These are phyloP conservation scores for Tipula lateralis DNA, from an alignment of 2,888 invertebrate species.

Conservation along the genomic window DNA sequence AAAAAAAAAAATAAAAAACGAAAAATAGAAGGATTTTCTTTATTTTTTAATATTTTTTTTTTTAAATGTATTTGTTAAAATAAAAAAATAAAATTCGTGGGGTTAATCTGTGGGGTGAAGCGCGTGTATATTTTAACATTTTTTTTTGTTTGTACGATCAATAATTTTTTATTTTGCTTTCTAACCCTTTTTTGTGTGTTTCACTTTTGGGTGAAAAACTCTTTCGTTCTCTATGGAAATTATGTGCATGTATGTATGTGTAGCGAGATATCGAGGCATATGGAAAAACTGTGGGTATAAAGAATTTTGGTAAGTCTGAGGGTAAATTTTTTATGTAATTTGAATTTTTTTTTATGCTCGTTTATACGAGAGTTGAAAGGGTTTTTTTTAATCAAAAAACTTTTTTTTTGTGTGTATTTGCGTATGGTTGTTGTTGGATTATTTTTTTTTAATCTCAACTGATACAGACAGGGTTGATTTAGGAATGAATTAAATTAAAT, in stretches of 20 bases:
- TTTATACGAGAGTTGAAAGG: background rate
- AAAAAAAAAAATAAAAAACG: constrained; percentile 3
- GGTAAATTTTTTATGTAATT: constrained; percentile 24
- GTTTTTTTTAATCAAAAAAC: background rate
- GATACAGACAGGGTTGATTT: constrained; percentile 15
- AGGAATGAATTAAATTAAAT: constrained; percentile 1
- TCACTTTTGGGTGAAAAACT: background rate
- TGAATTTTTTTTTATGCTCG: background rate
- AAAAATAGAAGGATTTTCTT: background rate
- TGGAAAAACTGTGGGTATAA: background rate
- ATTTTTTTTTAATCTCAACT: background rate
- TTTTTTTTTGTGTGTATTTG: constrained; percentile 12
- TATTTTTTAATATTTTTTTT: constrained; percentile 24
- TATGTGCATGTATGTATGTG: background rate
- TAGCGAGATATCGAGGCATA: background rate
- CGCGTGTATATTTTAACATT: background rate
- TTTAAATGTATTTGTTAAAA: constrained; percentile 24
- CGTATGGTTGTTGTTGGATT: constrained; percentile 6
- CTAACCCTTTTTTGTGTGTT: background rate
- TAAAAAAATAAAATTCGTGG: background rate
- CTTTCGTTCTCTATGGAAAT: background rate
- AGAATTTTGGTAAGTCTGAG: constrained; percentile 5
- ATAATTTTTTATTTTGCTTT: background rate
- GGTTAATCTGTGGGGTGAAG: constrained; percentile 28
- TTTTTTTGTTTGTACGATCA: constrained; percentile 20